These are phyloP conservation scores for Desmophyllum pertusum DNA, from an alignment of 92 coral and sea anemone genomes.

Conservation along the genomic window DNA sequence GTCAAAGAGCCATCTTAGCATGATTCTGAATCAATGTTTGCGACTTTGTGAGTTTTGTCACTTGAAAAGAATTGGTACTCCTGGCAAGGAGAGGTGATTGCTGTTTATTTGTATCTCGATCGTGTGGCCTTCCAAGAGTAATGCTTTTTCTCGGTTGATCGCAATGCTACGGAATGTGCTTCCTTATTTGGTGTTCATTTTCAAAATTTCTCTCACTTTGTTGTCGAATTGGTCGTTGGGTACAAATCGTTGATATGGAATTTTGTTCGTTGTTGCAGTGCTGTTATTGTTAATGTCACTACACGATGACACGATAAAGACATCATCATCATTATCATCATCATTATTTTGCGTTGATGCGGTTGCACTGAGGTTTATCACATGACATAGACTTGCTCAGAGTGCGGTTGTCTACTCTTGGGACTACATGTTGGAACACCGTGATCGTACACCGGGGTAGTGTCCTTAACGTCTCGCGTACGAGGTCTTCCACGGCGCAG, in stretches of 20 bases:
- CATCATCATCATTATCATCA: not conserved
- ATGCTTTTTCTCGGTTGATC: not conserved
- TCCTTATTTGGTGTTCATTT: not conserved
- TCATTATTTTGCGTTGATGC: not conserved
- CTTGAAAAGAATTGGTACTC: not conserved
- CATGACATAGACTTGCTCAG: not conserved
- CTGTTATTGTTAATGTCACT: not conserved
- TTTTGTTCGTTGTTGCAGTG: not conserved
- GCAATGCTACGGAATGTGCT: not conserved
- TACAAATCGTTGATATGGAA: not conserved
- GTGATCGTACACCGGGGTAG: not conserved
- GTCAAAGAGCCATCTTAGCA: not conserved
- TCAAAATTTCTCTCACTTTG: not conserved
- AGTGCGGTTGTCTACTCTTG: not conserved
- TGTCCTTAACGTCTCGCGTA: conserved; percentile 1
- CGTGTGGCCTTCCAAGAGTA: not conserved
- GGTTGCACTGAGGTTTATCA: not conserved
- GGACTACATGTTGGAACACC: not conserved
- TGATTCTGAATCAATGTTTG: not conserved
- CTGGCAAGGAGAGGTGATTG: not conserved
- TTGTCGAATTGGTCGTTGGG: not conserved
- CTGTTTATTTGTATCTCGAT: not conserved
- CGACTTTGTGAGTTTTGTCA: not conserved
- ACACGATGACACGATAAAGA: not conserved
- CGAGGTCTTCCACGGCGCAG: conserved; percentile 3